Conservation (phyloP, 2,888 invertebrate genomes). For the Machimus rusticus region DNA sequence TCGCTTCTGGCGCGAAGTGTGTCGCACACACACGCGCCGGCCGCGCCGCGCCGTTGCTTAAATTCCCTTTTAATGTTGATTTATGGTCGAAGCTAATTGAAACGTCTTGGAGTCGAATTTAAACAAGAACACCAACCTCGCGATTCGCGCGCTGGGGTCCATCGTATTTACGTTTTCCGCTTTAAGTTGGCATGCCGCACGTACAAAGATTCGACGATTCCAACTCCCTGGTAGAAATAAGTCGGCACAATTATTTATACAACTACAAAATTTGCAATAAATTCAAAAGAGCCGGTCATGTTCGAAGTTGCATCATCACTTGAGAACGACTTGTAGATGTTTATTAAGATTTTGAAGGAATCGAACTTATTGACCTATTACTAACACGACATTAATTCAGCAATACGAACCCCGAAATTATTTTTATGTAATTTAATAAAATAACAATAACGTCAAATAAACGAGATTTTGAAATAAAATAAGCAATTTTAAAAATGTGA, state of each 20-base stretch:
- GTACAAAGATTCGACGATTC: not conserved
- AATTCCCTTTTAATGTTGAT: constrained; percentile 16
- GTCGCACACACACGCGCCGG: not conserved
- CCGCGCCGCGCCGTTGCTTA: not conserved
- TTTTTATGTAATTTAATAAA: too few relatives aligned
- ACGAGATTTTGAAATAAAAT: too few relatives aligned
- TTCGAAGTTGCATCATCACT: not conserved
- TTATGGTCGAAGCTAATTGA: constrained; percentile 8
- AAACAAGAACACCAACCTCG: not conserved
- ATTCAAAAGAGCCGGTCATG: not conserved
- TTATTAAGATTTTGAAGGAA: not conserved
- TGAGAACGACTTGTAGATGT: not conserved
- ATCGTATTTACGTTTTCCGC: not conserved
- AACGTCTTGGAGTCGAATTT: not conserved
- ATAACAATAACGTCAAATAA: too few relatives aligned
- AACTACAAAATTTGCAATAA: not conserved
- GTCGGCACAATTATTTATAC: not conserved
- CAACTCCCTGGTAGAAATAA: not conserved
- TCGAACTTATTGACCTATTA: not conserved
- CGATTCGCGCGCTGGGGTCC: not conserved
- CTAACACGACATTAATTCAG: not conserved
- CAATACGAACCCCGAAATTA: not conserved
- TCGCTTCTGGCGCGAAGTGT: not conserved
- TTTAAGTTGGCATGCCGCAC: not conserved
- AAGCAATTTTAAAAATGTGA: too few relatives aligned